Conservation (phyloP, 2,797 vertebrate genomes). For the Phoeniculus purpureus region DNA sequence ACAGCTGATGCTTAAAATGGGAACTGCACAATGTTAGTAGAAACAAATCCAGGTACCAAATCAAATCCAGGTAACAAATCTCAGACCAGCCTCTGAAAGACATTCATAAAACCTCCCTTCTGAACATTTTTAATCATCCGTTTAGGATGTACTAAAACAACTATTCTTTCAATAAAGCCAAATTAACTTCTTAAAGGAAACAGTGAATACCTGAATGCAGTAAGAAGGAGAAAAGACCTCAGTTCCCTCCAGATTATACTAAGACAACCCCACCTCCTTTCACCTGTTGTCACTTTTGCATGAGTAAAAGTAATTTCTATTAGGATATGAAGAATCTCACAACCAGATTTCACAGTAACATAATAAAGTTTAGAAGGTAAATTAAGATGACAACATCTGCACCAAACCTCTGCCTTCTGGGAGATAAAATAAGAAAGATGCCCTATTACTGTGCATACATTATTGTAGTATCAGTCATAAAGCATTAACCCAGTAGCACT, state of each 20-base stretch:
- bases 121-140: neutral
- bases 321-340: neutral
- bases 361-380: constrained; percentile 40
- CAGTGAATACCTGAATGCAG: neutral
- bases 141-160: neutral
- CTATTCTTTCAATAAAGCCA: neutral
- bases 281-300: neutral
- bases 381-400: constrained; percentile 31
- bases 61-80: neutral
- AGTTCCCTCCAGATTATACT: neutral
- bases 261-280: neutral
- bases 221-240: too few species aligned
- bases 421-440: neutral
- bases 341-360: constrained; percentile 17
- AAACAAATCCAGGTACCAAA: neutral
- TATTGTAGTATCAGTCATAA: neutral
- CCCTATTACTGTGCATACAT: constrained; percentile 10
- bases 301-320: neutral
- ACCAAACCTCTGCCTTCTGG: neutral
- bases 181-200: neutral
- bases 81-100: neutral
- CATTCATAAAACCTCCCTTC: neutral
- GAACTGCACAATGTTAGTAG: neutral
- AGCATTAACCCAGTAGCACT: neutral
- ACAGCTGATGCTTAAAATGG: neutral